Evolutionary conservation across 1,140 invertebrate genomes (phyloP).

Genomic region (Nymphalis io): DNA sequence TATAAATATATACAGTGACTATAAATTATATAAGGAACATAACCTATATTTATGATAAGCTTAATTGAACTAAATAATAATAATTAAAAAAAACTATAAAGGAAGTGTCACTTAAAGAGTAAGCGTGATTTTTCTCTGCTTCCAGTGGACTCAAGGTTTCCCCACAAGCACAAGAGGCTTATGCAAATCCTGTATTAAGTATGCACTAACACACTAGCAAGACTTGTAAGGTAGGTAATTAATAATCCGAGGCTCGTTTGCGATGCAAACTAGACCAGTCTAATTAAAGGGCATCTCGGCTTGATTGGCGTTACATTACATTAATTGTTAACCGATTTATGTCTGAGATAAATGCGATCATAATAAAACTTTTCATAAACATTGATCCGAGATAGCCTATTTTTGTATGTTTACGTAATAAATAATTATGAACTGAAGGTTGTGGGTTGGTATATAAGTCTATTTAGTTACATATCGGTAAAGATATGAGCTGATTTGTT

Average conservation of each 20-base stretch:
- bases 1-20: too few relatives aligned
- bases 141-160: not conserved
- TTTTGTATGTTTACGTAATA: too few relatives aligned
- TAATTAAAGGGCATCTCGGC: constrained; percentile 18
- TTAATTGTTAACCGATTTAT: constrained; percentile 28
- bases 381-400: not conserved
- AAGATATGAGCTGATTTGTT: too few relatives aligned
- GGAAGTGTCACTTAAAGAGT: too few relatives aligned
- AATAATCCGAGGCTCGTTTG: constrained; percentile 32
- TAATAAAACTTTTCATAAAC: not conserved
- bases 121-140: not conserved
- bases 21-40: too few relatives aligned
- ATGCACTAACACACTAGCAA: constrained; percentile 30
- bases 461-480: too few relatives aligned
- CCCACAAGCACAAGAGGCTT: constrained; percentile 20
- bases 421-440: too few relatives aligned
- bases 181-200: constrained; percentile 24
- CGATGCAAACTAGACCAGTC: constrained; percentile 35
- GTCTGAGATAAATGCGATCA: not conserved
- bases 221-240: constrained; percentile 33
- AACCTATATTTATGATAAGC: too few relatives aligned
- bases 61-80: too few relatives aligned
- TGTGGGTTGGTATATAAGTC: too few relatives aligned
- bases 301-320: constrained; percentile 29
- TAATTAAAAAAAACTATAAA: too few relatives aligned